Percentiles rank a stretch among this genome's conserved stretches.
phyloP scores from a whole-genome alignment of 2,888 invertebrate genomes.

The Hypomecis punctinalis region DNA sequence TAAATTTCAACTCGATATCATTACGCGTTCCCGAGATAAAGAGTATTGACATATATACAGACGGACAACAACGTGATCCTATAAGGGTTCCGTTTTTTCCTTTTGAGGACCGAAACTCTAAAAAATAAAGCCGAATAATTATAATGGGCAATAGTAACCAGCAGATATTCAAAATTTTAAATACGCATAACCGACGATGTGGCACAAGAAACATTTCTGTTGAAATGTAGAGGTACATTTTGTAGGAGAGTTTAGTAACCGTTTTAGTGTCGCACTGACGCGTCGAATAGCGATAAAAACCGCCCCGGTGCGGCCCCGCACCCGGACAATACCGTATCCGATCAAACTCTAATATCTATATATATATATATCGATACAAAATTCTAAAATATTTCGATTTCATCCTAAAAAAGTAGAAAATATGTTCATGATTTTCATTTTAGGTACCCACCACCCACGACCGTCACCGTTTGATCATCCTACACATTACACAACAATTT shows the following conservation, averaged over 20 bases:
- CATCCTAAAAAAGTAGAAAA: not conserved
- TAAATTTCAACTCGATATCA: too few species aligned
- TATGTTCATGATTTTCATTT: not conserved
- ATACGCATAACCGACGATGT: not conserved
- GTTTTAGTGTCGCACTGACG: conserved; percentile 16
- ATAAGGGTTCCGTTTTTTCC: too few species aligned
- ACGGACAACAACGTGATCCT: too few species aligned
- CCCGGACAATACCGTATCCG: conserved; percentile 25
- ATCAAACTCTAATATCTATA: conserved; percentile 17
- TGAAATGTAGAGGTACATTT: not conserved
- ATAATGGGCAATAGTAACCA: too few species aligned
- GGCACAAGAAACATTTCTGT: not conserved
- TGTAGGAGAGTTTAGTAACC: conserved; percentile 9
- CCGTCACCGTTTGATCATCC: not conserved
- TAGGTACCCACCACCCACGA: not conserved
- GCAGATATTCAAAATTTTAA: too few species aligned
- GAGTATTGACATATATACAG: too few species aligned
- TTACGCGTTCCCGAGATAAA: too few species aligned
- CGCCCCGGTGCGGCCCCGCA: conserved; percentile 45
- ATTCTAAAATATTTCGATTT: conserved; percentile 7
- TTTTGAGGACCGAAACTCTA: too few species aligned
- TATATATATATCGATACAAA: conserved; percentile 17
- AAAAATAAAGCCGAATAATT: not conserved
- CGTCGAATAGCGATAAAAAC: conserved; percentile 51
- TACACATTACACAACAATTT: not conserved